phyloP scores from a whole-genome alignment of 2,797 vertebrate genomes.

The Pseudochirops cupreus region DNA sequence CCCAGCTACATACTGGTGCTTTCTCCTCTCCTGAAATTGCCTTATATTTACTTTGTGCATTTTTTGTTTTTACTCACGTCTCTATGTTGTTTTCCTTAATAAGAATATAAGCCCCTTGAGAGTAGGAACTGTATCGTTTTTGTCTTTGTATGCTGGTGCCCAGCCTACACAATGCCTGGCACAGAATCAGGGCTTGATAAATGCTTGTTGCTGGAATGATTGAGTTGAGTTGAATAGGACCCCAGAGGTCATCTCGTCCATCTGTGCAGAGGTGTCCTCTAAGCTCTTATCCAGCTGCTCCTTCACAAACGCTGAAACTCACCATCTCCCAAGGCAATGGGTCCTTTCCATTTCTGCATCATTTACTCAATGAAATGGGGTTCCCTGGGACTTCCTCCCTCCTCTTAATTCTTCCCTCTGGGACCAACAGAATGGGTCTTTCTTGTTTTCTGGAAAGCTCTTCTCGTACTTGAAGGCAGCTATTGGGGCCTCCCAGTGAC shows the following conservation, averaged over 20 bases:
- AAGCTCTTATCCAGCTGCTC: background rate
- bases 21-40: background rate
- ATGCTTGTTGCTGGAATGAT: background rate
- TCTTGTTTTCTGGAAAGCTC: background rate
- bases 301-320: background rate
- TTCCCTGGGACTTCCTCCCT: background rate
- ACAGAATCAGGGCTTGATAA: background rate
- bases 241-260: background rate
- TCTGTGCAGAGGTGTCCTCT: background rate
- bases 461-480: background rate
- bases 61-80: background rate
- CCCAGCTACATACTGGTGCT: background rate
- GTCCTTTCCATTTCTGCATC: background rate
- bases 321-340: background rate
- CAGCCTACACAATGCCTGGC: background rate
- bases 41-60: background rate
- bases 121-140: background rate
- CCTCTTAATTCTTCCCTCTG: background rate
- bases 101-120: background rate
- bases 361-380: background rate
- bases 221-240: rapidly evolving
- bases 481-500: background rate
- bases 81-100: background rate
- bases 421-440: background rate
- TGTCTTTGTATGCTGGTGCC: background rate